These are phyloP conservation scores for Acronicta leporina DNA, from an alignment of 2,888 invertebrate species.

Conservation along the genomic window DNA sequence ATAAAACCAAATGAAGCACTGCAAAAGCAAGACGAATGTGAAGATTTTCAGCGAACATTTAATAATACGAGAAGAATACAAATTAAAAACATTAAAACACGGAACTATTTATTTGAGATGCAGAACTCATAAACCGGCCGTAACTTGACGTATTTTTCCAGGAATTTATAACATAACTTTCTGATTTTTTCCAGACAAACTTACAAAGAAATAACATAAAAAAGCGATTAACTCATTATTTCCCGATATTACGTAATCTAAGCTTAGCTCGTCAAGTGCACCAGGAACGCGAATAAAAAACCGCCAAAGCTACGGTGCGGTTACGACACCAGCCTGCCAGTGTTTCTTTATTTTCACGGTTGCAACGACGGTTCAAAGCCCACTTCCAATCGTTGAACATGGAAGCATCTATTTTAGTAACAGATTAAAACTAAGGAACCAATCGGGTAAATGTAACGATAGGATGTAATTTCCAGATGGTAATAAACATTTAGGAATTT, in stretches of 20 bases:
- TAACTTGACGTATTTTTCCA: constrained; percentile 22
- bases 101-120: constrained; percentile 59
- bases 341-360: constrained; percentile 57
- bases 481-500: constrained; percentile 37
- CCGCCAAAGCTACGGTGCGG: constrained; percentile 57
- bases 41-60: constrained; percentile 66
- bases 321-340: constrained; percentile 44
- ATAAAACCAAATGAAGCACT: constrained; percentile 76
- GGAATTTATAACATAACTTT: constrained; percentile 14
- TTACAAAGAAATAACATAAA: constrained; percentile 10
- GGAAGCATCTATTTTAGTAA: constrained; percentile 45
- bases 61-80: constrained; percentile 69
- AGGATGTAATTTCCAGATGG: constrained; percentile 33
- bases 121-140: constrained; percentile 5
- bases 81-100: constrained; percentile 61
- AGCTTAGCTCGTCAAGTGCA: constrained; percentile 52
- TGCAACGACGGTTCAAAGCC: constrained; percentile 51
- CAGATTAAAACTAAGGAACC: constrained; percentile 41
- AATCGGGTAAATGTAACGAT: constrained; percentile 33
- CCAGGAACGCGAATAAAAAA: constrained; percentile 66
- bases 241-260: constrained; percentile 56
- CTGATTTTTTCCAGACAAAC: constrained; percentile 2
- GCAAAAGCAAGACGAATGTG: constrained; percentile 67
- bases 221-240: constrained; percentile 22
- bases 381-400: constrained; percentile 36